Evolutionary conservation across 2,113 vertebrate genomes (phyloP).

Genomic region (Perognathus longimembris): DNA sequence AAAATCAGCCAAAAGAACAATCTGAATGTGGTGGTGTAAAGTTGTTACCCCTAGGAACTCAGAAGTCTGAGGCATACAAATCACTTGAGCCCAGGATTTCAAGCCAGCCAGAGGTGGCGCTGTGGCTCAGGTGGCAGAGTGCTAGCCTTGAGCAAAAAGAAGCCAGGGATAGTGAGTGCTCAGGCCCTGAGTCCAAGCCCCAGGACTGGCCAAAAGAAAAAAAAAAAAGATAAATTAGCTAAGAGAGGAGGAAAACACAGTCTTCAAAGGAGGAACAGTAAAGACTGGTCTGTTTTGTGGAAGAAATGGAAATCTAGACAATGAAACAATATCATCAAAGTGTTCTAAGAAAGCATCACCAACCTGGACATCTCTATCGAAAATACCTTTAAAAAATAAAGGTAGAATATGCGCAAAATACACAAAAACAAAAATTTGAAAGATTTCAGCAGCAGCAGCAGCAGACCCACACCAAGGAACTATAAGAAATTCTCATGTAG

Average conservation of each 20-base stretch:
- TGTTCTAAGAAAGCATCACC: neutral
- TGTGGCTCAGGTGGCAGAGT: no score
- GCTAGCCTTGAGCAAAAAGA: no score
- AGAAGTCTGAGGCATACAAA: neutral
- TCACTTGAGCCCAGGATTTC: neutral
- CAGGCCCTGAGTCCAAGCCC: no score
- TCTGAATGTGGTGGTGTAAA: neutral
- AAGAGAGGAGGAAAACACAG: neutral
- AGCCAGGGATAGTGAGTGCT: no score
- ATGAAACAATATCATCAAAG: neutral
- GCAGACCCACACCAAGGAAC: neutral
- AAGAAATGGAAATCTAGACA: neutral
- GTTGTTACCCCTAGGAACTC: neutral
- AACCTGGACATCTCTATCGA: neutral
- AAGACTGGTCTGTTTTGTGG: neutral
- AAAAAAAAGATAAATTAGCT: neutral
- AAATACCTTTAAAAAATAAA: neutral
- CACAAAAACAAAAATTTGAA: neutral
- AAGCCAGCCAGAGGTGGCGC: neutral
- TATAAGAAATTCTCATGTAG: neutral
- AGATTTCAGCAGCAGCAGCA: neutral
- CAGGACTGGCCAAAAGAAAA: no score
- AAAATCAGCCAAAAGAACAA: neutral
- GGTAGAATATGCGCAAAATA: neutral
- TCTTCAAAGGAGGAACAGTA: neutral